A percentile compares a stretch with the other conserved stretches of the same genome.
Conservation (phyloP, 2,888 invertebrate species). For the Drosophila paranaensis region DNA sequence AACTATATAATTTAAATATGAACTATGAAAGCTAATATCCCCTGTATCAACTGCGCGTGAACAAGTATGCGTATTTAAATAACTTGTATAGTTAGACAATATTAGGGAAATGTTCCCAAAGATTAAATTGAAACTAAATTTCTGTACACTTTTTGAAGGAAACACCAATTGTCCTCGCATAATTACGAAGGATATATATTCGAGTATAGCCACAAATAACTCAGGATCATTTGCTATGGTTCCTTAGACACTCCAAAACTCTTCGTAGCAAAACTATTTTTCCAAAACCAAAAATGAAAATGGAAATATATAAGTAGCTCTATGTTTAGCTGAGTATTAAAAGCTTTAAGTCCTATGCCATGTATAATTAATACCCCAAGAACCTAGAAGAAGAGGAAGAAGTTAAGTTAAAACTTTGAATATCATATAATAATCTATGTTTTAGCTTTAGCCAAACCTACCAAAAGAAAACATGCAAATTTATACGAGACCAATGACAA, state of each 20-base stretch:
- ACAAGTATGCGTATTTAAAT: slow-evolving; percentile 34
- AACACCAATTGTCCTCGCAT: slow-evolving; percentile 61
- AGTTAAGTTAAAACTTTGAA: slow-evolving; percentile 1
- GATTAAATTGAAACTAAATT: slow-evolving; percentile 40
- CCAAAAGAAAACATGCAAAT: slow-evolving; percentile 28
- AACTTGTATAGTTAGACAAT: slow-evolving; percentile 82
- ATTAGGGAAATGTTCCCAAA: slow-evolving; percentile 76
- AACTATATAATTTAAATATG: background rate
- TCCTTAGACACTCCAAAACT: slow-evolving; percentile 36
- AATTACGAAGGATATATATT: slow-evolving; percentile 23
- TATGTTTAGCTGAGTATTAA: slow-evolving; percentile 18
- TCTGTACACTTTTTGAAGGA: slow-evolving; percentile 62
- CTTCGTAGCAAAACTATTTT: slow-evolving; percentile 25
- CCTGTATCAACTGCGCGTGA: background rate
- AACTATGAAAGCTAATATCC: background rate
- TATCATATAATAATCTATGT: slow-evolving; percentile 15
- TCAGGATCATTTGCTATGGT: slow-evolving; percentile 56
- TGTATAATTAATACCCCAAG: slow-evolving; percentile 21
- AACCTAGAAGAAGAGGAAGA: background rate
- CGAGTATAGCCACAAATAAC: slow-evolving; percentile 26
- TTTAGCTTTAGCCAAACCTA: slow-evolving; percentile 44
- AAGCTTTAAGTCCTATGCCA: slow-evolving; percentile 46
- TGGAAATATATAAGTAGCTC: background rate
- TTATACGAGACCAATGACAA: slow-evolving; percentile 65
- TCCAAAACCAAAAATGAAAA: background rate